Base-by-base conservation (phyloP, 1,140 invertebrate species). In the Stegodyphus dumicola region DNA sequence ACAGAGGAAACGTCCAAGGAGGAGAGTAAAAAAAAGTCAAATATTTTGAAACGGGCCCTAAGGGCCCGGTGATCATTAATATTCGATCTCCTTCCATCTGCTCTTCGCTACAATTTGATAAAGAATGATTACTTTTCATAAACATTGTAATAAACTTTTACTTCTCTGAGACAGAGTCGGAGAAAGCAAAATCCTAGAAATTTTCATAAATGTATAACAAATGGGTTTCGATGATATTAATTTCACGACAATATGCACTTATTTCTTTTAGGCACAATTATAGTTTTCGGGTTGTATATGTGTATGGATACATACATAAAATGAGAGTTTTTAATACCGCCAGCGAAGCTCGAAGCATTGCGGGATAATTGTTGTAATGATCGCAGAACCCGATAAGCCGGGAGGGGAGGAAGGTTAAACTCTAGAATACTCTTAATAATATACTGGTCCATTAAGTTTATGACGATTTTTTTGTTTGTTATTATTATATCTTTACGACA, bases 301-400 rank as follows among this genome's bases (percentile, higher is more conserved):
- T 49, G 11, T 71, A 18, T 71, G 52, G 6, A 74, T 74, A 33
- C 18, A 15, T 17, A 18, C 71, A 33, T 53, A 53, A 33, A 33
- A 79, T 66, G 48, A 64, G 15, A 53, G 48, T 49, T 84, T 84
- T 85, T 85, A 85, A 85, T 76, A 85, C 81, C 74, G 33, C 73
- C 64, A 77, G 81, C 81, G 53, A 70, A 33, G 73, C 81, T 70
- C 9, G 10, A 49, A 70, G 81, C 49, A 54, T 51, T 70, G 53
- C 17, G 60, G n/a, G 81, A 56, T 85, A 85, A 85, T 85, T 85
- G 81, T 85, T 85, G 60, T 85, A 85, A 85, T 77, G 81, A 85
- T 85, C 64, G n/a, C 17, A 48, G 54, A 33, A 33, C 33, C 33
- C 33, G 33, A 33, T 33, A 33, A 33, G 33, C 33, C 33, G 77